Evolutionary conservation across 2,888 invertebrate species (phyloP).

Genomic region (Euspilapteryx auroguttella): DNA sequence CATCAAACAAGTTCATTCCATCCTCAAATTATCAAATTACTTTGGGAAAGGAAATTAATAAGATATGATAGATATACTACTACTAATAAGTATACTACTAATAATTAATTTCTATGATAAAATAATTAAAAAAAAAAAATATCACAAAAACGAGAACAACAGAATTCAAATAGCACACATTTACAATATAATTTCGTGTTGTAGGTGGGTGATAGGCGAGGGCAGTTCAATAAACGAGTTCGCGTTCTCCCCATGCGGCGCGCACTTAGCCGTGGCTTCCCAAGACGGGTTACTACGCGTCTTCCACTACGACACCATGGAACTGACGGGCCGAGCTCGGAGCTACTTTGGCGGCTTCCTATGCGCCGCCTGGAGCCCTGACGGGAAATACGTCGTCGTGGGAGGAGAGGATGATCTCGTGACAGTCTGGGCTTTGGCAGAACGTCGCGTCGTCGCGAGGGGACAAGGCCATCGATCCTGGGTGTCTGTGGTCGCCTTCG

Average conservation of each 20-base stretch:
- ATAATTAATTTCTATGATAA: too few relatives aligned
- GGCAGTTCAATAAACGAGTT: slow-evolving; percentile 92
- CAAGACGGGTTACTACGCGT: slow-evolving; percentile 95
- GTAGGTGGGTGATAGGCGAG: slow-evolving; percentile 85
- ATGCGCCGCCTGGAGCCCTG: slow-evolving; percentile 98
- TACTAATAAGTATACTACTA: too few relatives aligned
- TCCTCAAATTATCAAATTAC: too few relatives aligned
- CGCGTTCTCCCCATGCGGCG: slow-evolving; percentile 93
- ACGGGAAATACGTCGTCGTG: slow-evolving; percentile 91
- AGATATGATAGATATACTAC: too few relatives aligned
- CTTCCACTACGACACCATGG: slow-evolving; percentile 97
- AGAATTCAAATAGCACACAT: too few relatives aligned
- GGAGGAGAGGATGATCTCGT: slow-evolving; percentile 99
- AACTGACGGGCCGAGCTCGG: slow-evolving; percentile 87
- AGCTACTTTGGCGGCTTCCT: slow-evolving; percentile 98
- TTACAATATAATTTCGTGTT: slow-evolving; percentile 17
- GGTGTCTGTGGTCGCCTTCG: slow-evolving; percentile 97
- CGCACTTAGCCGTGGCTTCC: slow-evolving; percentile 90
- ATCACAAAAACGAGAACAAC: too few relatives aligned
- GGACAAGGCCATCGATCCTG: slow-evolving; percentile 98
- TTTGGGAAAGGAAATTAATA: too few relatives aligned
- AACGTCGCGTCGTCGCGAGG: slow-evolving; percentile 92
- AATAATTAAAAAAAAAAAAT: too few relatives aligned
- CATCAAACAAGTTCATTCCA: too few relatives aligned
- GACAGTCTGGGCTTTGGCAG: slow-evolving; percentile 94